Conservation (phyloP, 2,888 invertebrate species). For the Amphipoea lucens region DNA sequence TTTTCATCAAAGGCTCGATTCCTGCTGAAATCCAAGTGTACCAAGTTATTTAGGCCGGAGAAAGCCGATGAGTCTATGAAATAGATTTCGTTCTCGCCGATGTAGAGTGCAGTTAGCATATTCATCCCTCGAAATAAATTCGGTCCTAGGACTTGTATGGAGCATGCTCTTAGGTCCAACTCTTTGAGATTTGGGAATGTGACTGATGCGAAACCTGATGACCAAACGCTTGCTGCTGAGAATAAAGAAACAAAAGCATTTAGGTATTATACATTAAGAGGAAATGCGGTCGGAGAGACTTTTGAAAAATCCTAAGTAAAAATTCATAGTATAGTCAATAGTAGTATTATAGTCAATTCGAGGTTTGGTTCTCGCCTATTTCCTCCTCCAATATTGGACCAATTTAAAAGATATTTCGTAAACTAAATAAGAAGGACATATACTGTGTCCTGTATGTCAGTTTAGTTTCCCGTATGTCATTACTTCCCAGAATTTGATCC, state of each 20-base stretch:
- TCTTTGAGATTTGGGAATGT: conserved; percentile 83
- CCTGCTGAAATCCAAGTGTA: conserved; percentile 89
- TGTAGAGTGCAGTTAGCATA: conserved; percentile 85
- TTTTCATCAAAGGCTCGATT: conserved; percentile 73
- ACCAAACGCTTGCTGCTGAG: conserved; percentile 71
- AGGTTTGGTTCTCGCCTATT: too few relatives aligned
- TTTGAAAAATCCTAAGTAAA: too few relatives aligned
- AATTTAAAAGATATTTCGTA: too few relatives aligned
- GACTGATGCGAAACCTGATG: conserved; percentile 70
- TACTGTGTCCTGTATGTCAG: too few relatives aligned
- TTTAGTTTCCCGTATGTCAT: too few relatives aligned
- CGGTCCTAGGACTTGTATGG: conserved; percentile 84
- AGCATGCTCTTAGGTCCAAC: conserved; percentile 90
- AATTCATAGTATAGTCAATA: too few relatives aligned
- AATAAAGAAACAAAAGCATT: neutral
- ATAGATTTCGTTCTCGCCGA: conserved; percentile 89
- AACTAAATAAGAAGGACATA: too few relatives aligned
- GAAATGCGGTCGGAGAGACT: too few relatives aligned
- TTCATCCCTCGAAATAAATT: conserved; percentile 85
- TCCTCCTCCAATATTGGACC: too few relatives aligned
- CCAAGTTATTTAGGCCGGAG: conserved; percentile 76
- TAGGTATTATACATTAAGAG: neutral
- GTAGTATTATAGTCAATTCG: too few relatives aligned
- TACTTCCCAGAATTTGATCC: too few relatives aligned
- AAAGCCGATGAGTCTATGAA: conserved; percentile 83